Percentiles rank a stretch among this genome's conserved stretches.
These are phyloP conservation scores for Cavia aperea DNA, from an alignment of 2,113 vertebrate genomes.

Conservation along the genomic window DNA sequence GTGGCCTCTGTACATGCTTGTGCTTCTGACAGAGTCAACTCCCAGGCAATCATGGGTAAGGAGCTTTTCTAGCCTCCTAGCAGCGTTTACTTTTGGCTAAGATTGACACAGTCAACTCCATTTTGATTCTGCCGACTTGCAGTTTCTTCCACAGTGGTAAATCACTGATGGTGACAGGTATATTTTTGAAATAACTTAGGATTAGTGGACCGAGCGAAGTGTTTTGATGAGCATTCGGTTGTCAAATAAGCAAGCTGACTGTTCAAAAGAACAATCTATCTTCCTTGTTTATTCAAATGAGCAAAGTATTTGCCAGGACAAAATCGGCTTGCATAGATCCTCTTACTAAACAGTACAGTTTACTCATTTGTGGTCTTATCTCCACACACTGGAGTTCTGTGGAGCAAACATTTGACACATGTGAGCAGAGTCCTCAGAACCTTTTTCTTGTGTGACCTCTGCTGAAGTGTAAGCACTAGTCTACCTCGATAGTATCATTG, in stretches of 20 bases:
- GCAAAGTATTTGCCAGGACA: conserved; percentile 3
- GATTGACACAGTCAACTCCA: neutral
- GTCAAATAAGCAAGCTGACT: neutral
- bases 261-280: neutral
- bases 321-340: conserved; percentile 25
- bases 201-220: neutral
- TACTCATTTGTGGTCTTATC: neutral
- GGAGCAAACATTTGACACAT: neutral
- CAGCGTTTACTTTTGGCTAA: neutral
- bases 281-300: conserved; percentile 34
- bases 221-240: conserved; percentile 1
- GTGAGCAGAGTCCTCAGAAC: neutral
- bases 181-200: neutral
- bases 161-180: neutral
- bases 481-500: neutral
- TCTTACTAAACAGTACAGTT: neutral
- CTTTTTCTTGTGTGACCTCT: neutral
- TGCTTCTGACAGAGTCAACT: neutral
- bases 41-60: neutral
- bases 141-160: neutral
- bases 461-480: neutral
- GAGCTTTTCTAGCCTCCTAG: neutral
- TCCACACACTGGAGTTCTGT: neutral
- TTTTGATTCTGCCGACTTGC: neutral
- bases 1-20: neutral